Evolutionary conservation across 2,797 vertebrate species (phyloP).

Genomic region (Pristis pectinata): DNA sequence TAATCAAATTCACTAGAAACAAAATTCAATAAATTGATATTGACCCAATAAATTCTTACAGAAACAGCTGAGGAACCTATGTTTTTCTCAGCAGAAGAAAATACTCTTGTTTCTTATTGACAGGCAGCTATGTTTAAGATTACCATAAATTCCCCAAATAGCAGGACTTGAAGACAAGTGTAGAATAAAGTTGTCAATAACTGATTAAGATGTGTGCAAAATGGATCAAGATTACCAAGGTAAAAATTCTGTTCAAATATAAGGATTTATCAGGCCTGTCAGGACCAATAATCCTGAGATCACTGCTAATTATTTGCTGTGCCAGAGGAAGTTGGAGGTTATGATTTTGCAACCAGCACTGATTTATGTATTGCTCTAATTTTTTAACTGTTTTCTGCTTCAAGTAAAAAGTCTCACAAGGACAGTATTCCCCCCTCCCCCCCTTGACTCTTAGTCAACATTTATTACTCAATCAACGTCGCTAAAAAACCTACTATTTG

Average conservation of each 20-base stretch:
- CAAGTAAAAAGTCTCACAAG: background rate
- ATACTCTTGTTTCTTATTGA: background rate
- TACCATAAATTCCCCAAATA: background rate
- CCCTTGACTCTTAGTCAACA: background rate
- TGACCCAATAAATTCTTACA: background rate
- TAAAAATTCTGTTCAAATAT: background rate
- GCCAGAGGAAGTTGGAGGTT: background rate
- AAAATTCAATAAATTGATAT: background rate
- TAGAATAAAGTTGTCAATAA: background rate
- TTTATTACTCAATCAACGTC: too few species aligned
- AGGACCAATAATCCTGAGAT: background rate
- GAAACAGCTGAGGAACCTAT: background rate
- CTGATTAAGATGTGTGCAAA: too few species aligned
- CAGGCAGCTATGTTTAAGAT: background rate
- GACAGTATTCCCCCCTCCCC: background rate
- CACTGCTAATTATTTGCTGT: background rate
- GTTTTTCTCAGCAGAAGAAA: background rate
- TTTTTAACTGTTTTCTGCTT: background rate
- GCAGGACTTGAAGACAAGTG: background rate
- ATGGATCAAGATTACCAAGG: background rate
- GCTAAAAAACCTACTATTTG: too few species aligned
- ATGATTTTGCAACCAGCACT: background rate
- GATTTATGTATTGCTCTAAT: background rate
- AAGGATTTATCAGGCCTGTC: background rate
- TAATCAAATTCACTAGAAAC: background rate